phyloP scores from a whole-genome alignment of 2,888 invertebrate genomes.

The Reticulitermes lucifugus region DNA sequence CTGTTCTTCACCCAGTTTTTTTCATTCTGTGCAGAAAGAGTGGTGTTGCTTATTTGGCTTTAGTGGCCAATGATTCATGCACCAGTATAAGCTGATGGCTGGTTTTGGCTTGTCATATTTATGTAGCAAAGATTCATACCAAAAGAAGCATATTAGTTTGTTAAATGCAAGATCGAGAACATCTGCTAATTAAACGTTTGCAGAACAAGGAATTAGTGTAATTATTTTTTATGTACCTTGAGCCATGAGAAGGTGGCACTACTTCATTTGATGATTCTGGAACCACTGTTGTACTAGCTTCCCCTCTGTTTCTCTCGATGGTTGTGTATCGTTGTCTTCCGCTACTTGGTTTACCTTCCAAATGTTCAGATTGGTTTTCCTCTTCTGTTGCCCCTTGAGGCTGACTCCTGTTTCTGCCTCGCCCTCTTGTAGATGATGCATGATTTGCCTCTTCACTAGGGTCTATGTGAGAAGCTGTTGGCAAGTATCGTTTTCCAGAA shows the following conservation, averaged over 20 bases:
- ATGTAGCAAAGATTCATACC: too few relatives aligned
- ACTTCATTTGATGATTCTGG: slow-evolving; percentile 77
- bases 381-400: slow-evolving; percentile 39
- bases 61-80: too few relatives aligned
- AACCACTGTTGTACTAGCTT: slow-evolving; percentile 59
- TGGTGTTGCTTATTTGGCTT: too few relatives aligned
- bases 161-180: too few relatives aligned
- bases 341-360: slow-evolving; percentile 17
- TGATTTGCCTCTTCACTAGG: slow-evolving; percentile 47
- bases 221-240: slow-evolving; percentile 22
- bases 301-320: slow-evolving; percentile 66
- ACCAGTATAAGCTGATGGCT: too few relatives aligned
- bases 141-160: too few relatives aligned
- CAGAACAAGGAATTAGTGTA: too few relatives aligned
- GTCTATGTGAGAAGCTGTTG: slow-evolving; percentile 35
- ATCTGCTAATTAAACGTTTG: too few relatives aligned
- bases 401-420: slow-evolving; percentile 40
- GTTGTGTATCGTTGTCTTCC: slow-evolving; percentile 67
- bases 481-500: slow-evolving; percentile 33
- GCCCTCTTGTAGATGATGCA: slow-evolving; percentile 37
- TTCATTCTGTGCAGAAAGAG: too few relatives aligned
- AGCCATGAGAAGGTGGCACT: slow-evolving; percentile 61
- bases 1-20: too few relatives aligned
- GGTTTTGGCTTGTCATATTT: too few relatives aligned
- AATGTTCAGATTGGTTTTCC: slow-evolving; percentile 35